These are phyloP conservation scores for Saiga tatarica DNA, from an alignment of 2,113 vertebrate species.

Conservation along the genomic window DNA sequence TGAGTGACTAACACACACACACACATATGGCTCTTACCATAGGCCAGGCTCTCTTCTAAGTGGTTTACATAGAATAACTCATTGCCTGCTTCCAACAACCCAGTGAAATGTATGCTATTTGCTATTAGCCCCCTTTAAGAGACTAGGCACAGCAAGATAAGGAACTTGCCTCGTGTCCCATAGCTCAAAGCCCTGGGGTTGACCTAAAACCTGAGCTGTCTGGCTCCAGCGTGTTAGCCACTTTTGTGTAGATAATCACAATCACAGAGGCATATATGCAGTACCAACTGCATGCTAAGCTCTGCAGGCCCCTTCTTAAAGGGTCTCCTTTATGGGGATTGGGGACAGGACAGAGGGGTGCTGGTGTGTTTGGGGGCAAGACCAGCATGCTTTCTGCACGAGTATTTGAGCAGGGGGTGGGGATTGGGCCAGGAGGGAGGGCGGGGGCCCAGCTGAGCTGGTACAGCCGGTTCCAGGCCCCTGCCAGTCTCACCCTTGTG, in stretches of 20 bases:
- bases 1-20: background rate
- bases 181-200: background rate
- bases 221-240: background rate
- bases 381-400: background rate
- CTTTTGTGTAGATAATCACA: background rate
- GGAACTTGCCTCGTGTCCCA: background rate
- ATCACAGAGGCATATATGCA: background rate
- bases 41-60: conserved; percentile 49
- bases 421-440: conserved; percentile 39
- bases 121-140: background rate
- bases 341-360: background rate
- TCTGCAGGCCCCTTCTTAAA: background rate
- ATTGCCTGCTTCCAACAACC: conserved; percentile 14
- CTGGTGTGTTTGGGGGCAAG: background rate
- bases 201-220: background rate
- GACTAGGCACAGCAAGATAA: background rate
- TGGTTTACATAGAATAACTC: conserved; percentile 29
- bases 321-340: background rate
- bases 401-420: conserved; percentile 54
- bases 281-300: background rate
- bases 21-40: background rate
- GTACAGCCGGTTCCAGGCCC: conserved; percentile 73
- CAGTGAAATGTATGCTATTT: background rate
- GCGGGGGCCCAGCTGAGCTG: conserved; percentile 59
- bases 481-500: conserved; percentile 73